Percentiles rank a stretch among this genome's conserved stretches.
phyloP scores from a whole-genome alignment of 2,113 vertebrate species.

The Crypturellus undulatus region DNA sequence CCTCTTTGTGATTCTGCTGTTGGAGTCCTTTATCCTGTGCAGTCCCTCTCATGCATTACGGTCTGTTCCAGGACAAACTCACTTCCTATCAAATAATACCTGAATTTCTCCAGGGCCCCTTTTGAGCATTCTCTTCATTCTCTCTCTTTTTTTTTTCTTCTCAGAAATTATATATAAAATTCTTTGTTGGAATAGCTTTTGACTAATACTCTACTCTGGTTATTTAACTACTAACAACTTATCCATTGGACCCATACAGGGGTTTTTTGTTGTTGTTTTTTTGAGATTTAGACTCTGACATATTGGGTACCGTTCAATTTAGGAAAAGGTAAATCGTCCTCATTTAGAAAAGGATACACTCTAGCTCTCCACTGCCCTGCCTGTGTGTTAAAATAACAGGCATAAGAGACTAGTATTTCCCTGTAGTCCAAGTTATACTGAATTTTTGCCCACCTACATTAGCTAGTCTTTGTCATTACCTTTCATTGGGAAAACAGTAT shows the following conservation, averaged over 20 bases:
- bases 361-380: background rate
- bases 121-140: background rate
- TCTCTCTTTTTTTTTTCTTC: background rate
- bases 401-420: background rate
- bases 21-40: constrained; percentile 50
- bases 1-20: constrained; percentile 53
- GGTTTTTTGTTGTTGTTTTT: background rate
- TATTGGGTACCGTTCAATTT: background rate
- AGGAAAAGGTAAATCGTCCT: background rate
- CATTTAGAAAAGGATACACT: background rate
- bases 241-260: background rate
- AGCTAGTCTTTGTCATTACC: background rate
- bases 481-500: background rate
- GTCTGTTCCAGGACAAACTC: constrained; percentile 51
- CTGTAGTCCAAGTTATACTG: background rate
- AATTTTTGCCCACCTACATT: background rate
- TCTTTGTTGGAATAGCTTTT: constrained; percentile 22
- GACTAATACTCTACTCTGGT: constrained; percentile 41
- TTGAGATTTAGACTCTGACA: background rate
- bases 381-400: background rate
- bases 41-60: constrained; percentile 34
- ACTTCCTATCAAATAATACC: constrained; percentile 54
- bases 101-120: constrained; percentile 15
- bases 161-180: constrained; percentile 25
- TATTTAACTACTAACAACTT: constrained; percentile 40